These are phyloP conservation scores for Panagrolaimus sp. DNA, from an alignment of 1,140 invertebrate species.

Conservation along the genomic window DNA sequence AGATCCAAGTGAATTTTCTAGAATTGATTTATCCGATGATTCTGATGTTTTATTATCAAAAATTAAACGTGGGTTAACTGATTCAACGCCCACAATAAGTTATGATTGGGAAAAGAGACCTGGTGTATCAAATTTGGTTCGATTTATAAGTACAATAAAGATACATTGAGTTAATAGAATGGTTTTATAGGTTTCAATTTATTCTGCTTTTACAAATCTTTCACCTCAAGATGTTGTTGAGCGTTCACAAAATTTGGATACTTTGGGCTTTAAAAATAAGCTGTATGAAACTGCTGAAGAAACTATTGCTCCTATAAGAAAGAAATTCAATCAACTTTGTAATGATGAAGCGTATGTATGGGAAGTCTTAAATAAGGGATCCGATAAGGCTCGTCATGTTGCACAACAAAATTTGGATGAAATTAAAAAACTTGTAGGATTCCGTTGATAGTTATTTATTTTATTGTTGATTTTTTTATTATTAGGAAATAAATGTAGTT, in stretches of 20 bases:
- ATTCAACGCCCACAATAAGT: conserved; percentile 59
- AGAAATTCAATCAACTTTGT: conserved; percentile 5
- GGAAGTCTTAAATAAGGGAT: conserved; percentile 27
- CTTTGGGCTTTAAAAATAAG: conserved; percentile 29
- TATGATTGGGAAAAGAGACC: conserved; percentile 42
- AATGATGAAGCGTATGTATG: conserved; percentile 15
- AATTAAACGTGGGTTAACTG: conserved; percentile 83
- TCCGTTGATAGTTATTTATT: conserved; percentile 19
- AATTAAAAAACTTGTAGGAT: conserved; percentile 35
- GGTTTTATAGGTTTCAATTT: conserved; percentile 23
- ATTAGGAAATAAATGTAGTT: too few relatives aligned
- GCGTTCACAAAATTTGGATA: conserved; percentile 27
- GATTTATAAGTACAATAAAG: neutral
- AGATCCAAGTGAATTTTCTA: conserved; percentile 69
- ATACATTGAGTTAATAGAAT: neutral
- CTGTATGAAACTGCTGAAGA: conserved; percentile 8
- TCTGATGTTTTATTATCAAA: conserved; percentile 73
- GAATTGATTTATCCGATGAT: conserved; percentile 74
- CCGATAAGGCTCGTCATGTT: conserved; percentile 20
- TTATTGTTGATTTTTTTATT: neutral
- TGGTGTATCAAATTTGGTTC: conserved; percentile 39
- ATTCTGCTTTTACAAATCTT: conserved; percentile 23
- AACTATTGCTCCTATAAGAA: conserved; percentile 16
- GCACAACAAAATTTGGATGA: conserved; percentile 27
- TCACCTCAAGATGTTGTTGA: conserved; percentile 18